These are phyloP conservation scores for Rhabdomys dilectus DNA, from an alignment of 2,113 vertebrate species.

Conservation along the genomic window DNA sequence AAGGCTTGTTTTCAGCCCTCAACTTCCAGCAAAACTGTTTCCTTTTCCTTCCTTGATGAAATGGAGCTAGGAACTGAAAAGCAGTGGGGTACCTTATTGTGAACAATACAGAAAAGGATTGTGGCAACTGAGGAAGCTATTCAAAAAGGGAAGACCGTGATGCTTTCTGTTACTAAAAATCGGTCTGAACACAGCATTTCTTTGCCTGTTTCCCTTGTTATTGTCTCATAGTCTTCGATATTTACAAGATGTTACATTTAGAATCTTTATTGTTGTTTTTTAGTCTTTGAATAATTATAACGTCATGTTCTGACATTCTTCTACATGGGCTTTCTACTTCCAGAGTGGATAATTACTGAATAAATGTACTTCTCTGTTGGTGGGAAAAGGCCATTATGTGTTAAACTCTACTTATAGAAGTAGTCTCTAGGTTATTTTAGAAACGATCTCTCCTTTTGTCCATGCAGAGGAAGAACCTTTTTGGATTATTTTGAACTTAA, in stretches of 20 bases:
- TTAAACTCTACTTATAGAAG: constrained; percentile 47
- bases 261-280: constrained; percentile 47
- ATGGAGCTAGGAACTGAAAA: background rate
- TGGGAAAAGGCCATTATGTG: constrained; percentile 11
- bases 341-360: constrained; percentile 41
- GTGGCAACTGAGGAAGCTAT: background rate
- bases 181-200: background rate
- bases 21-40: constrained; percentile 7
- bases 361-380: constrained; percentile 31
- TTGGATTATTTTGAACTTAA: constrained; percentile 48
- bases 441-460: constrained; percentile 43
- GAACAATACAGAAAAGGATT: background rate
- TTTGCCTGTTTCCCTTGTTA: constrained; percentile 57
- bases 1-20: background rate
- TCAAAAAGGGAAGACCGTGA: constrained; percentile 25
- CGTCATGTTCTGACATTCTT: constrained; percentile 13
- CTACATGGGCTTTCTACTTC: constrained; percentile 49
- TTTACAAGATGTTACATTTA: constrained; percentile 50
- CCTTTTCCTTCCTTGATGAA: constrained; percentile 1
- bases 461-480: constrained; percentile 15
- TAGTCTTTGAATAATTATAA: constrained; percentile 46
- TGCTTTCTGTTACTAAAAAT: constrained; percentile 8
- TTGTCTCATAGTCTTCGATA: constrained; percentile 47
- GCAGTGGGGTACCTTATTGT: constrained; percentile 13
- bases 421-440: constrained; percentile 43